Conservation (phyloP, 2,888 invertebrate species). For the Tinea semifulvella region DNA sequence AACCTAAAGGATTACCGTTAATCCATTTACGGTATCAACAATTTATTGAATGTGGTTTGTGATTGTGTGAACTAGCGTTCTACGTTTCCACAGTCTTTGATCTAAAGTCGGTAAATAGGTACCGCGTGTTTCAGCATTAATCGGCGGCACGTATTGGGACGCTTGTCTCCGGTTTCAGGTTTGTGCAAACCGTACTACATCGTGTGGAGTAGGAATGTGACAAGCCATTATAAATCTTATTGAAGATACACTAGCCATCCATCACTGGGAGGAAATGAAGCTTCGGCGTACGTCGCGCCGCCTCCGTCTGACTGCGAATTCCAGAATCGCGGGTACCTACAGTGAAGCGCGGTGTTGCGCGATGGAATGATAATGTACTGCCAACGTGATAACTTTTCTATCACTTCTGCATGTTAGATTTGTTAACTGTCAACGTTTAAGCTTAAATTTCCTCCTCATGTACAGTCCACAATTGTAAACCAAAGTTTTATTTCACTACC, state of each 20-base stretch:
- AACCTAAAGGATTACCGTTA: too few relatives aligned
- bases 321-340: constrained; percentile 1
- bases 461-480: too few relatives aligned
- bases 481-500: too few relatives aligned
- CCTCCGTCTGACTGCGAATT: constrained; percentile 11
- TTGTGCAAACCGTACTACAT: constrained; percentile 13
- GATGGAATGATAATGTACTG: constrained; percentile 13
- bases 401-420: constrained; percentile 12
- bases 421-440: constrained; percentile 4
- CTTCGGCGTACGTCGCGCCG: constrained; percentile 24
- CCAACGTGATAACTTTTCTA: constrained; percentile 11
- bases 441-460: too few relatives aligned
- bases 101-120: too few relatives aligned
- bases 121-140: too few relatives aligned
- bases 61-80: too few relatives aligned
- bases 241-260: constrained; percentile 56
- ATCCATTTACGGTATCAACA: too few relatives aligned
- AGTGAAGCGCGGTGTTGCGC: constrained; percentile 7
- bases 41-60: too few relatives aligned
- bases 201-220: constrained; percentile 38
- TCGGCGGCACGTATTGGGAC: constrained; percentile 2
- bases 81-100: too few relatives aligned
- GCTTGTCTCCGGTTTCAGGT: constrained; percentile 2
- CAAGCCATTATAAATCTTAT: constrained; percentile 62
- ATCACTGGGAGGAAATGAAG: constrained; percentile 62